Conservation (phyloP, 2,797 vertebrate species). For the Lagorchestes hirsutus region DNA sequence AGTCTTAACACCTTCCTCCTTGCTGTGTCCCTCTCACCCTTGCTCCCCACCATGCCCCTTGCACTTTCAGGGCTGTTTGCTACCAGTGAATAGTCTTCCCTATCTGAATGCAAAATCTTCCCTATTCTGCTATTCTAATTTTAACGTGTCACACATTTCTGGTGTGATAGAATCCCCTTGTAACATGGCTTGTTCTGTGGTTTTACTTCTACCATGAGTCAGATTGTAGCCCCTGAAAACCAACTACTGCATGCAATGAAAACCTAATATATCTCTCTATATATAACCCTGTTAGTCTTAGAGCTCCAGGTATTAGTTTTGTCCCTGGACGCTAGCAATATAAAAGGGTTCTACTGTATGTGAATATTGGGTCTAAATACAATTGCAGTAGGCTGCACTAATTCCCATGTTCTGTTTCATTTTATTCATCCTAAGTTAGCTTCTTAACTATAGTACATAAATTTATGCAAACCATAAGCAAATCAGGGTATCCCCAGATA, state of each 20-base stretch:
- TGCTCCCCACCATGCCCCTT: neutral
- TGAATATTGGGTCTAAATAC: slow-evolving; percentile 38
- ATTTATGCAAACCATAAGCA: slow-evolving; percentile 52
- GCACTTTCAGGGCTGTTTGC: neutral
- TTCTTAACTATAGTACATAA: slow-evolving; percentile 40
- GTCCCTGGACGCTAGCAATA: slow-evolving; percentile 62
- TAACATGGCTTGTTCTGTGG: slow-evolving; percentile 52
- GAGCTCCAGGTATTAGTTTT: slow-evolving; percentile 12
- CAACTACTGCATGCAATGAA: slow-evolving; percentile 44
- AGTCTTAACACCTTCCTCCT: slow-evolving; percentile 19
- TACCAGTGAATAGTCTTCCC: slow-evolving; percentile 3
- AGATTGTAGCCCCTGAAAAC: slow-evolving; percentile 52
- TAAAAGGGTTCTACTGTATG: slow-evolving; percentile 37
- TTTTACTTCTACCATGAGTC: slow-evolving; percentile 50
- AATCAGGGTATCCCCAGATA: slow-evolving; percentile 43
- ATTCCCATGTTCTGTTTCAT: slow-evolving; percentile 45
- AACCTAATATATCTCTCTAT: slow-evolving; percentile 14
- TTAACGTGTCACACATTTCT: slow-evolving; percentile 62
- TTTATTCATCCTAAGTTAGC: slow-evolving; percentile 49
- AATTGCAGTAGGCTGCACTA: slow-evolving; percentile 41
- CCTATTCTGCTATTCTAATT: slow-evolving; percentile 35
- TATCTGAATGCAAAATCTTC: slow-evolving; percentile 8
- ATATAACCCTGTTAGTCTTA: neutral
- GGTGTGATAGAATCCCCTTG: slow-evolving; percentile 59
- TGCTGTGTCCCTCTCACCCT: neutral